A percentile compares a stretch with the other conserved stretches of the same genome.
Evolutionary conservation across 2,888 invertebrate species (phyloP).

Genomic region (Antheraea yamamai): DNA sequence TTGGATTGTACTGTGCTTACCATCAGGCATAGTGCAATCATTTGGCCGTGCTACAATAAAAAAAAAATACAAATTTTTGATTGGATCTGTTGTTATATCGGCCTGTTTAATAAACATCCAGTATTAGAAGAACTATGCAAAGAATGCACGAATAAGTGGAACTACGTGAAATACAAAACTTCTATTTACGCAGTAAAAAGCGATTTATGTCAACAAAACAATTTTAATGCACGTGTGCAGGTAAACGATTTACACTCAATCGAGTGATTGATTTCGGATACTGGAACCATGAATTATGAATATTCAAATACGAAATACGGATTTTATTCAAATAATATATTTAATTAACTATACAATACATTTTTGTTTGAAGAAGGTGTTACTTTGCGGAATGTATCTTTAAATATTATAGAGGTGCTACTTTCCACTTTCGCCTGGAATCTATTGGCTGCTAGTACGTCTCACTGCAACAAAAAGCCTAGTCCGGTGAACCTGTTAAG

Average conservation of each 20-base stretch:
- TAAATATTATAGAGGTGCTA: too few species aligned
- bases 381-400: too few species aligned
- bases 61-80: background rate
- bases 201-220: slow-evolving; percentile 33
- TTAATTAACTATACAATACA: too few species aligned
- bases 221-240: slow-evolving; percentile 41
- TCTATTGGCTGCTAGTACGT: too few species aligned
- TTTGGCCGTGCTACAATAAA: too few species aligned
- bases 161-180: slow-evolving; percentile 53
- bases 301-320: background rate
- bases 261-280: background rate
- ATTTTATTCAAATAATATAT: background rate
- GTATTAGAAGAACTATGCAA: slow-evolving; percentile 11
- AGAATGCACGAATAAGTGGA: slow-evolving; percentile 38
- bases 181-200: slow-evolving; percentile 42
- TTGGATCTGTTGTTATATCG: background rate
- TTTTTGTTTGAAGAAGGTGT: too few species aligned
- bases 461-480: too few species aligned
- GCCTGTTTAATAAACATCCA: background rate
- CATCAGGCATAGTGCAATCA: too few species aligned
- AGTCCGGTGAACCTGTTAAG: too few species aligned
- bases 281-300: background rate
- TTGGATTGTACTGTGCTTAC: too few species aligned
- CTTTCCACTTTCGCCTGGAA: too few species aligned
- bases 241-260: slow-evolving; percentile 29